Base-by-base conservation (phyloP, 2,888 invertebrate genomes). In the Rotaria macrura region DNA sequence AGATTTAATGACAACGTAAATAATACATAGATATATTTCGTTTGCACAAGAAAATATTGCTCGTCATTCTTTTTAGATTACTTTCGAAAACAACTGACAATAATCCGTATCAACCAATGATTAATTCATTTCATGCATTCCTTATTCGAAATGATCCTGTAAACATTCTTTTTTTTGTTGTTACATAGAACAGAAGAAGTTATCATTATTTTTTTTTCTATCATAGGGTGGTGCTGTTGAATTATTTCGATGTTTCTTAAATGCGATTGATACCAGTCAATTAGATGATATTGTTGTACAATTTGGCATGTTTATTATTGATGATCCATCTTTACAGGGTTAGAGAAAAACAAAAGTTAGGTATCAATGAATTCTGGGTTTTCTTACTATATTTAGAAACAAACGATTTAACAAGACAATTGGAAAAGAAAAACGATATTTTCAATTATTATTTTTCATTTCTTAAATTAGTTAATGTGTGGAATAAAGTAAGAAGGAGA, bases 321-420 rank as follows among this genome's bases (percentile, higher is more conserved):
- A 79, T 79, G 79, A 79, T 79, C 79, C 79, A 79, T 43, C 43
- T 3, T 79, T 79, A 43, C 79, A 79, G 43, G 43, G 79, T 43
- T 40, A 25, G n/a, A 40, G 25, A 40, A 2, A 47, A 1, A 47
- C 47, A 12, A 6, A 43, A 0, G 43, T 43, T n/a, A 79, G 34
- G 5, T 43, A 14, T 6, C 2, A 34, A 65, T 65, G 2, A 25
- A 14, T 10, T 23, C 23, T 40, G 12, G 0, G n/a, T 79, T 17
- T 40, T n/a, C 10, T 14, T 79, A n/a, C 5, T 25, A n/a, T 2
- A n/a, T 43, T n/a, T 79, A 79, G 43, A 79, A 25, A 79, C 79
- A 79, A 79, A 79, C n/a, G 79, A 79, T 43, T 79, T 79, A 79
- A 79, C n/a, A 10, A 40, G 79, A 79, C 79, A 79, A 79, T 79